phyloP scores from a whole-genome alignment of 2,888 invertebrate genomes.

The Pollenia griseotomentosa region DNA sequence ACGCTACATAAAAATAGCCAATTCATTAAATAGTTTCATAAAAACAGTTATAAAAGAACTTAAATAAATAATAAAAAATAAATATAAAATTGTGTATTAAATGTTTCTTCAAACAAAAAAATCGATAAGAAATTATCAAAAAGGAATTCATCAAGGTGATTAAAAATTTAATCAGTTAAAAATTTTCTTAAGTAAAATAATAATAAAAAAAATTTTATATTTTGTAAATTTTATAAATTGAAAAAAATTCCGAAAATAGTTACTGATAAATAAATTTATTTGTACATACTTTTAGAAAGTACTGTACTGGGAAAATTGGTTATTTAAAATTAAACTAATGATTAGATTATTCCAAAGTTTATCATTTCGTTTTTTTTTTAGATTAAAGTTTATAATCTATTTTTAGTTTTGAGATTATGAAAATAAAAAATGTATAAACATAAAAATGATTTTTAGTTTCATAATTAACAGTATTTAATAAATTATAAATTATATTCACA shows the following conservation, averaged over 20 bases:
- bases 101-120: too few relatives aligned
- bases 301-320: neutral
- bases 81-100: too few relatives aligned
- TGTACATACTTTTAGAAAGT: neutral
- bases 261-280: neutral
- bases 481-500: too few relatives aligned
- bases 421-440: neutral
- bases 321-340: neutral
- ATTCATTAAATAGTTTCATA: neutral
- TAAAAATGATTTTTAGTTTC: too few relatives aligned
- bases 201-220: too few relatives aligned
- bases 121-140: too few relatives aligned
- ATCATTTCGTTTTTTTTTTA: neutral
- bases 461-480: too few relatives aligned
- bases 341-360: conserved; percentile 39
- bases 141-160: too few relatives aligned
- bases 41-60: neutral
- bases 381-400: conserved; percentile 7
- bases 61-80: neutral
- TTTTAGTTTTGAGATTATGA: neutral
- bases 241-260: too few relatives aligned
- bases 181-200: too few relatives aligned
- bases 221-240: too few relatives aligned
- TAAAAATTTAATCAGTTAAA: too few relatives aligned
- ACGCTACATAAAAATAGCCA: neutral